Conservation (phyloP, 2,113 vertebrate species). For the Myiozetetes cayanensis region DNA sequence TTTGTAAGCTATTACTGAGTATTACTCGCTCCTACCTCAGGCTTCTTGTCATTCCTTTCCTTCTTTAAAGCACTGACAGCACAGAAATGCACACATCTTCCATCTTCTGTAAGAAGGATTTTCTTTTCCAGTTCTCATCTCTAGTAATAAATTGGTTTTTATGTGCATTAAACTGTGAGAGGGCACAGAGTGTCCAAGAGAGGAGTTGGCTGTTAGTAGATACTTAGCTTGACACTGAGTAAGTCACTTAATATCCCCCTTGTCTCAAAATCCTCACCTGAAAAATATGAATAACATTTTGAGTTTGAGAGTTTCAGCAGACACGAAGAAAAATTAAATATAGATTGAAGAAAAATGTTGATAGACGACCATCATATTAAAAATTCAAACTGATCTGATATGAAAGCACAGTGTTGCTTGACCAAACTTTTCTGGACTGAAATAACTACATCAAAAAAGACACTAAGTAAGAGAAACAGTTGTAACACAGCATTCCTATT, state of each 20-base stretch:
- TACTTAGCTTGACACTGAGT: neutral
- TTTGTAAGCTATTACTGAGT: neutral
- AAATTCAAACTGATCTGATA: neutral
- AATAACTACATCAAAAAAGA: neutral
- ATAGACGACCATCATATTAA: neutral
- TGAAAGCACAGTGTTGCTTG: neutral
- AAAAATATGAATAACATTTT: neutral
- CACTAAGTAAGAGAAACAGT: neutral
- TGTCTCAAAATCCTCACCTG: neutral
- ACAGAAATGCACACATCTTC: accelerated
- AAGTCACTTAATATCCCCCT: neutral
- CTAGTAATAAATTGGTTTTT: neutral
- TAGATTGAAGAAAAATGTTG: neutral
- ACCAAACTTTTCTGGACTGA: neutral
- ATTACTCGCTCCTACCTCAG: neutral
- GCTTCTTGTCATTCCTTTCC: neutral
- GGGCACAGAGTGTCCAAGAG: accelerated
- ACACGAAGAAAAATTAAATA: neutral
- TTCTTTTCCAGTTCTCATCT: neutral
- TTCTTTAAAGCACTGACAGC: neutral
- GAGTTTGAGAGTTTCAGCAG: neutral
- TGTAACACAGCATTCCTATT: neutral
- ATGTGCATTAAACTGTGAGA: neutral
- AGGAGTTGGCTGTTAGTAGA: neutral
- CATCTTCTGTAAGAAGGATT: neutral